Percentiles rank a stretch among this genome's conserved stretches.
phyloP scores from a whole-genome alignment of 2,888 invertebrate species.

The Poecilus cupreus region DNA sequence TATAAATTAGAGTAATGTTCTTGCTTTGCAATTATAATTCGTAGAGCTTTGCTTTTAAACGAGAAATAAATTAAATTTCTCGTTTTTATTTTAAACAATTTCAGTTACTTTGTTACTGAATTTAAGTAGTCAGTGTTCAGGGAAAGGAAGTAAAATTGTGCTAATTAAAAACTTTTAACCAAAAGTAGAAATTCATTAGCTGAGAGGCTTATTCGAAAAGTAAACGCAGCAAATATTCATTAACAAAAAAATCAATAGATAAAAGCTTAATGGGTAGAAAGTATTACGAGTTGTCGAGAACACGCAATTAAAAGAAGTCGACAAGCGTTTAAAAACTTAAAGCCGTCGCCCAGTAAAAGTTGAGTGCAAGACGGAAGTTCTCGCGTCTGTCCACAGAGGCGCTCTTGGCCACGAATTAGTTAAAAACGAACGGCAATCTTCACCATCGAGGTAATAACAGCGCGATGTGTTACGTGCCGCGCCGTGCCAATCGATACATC shows the following conservation, averaged over 20 bases:
- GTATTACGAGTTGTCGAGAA: conserved; percentile 52
- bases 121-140: neutral
- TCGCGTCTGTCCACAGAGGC: neutral
- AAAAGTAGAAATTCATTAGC: conserved; percentile 49
- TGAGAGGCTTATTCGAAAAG: conserved; percentile 31
- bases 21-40: neutral
- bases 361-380: neutral
- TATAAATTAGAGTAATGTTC: too few relatives aligned
- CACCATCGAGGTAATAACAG: conserved; percentile 47
- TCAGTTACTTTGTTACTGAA: neutral
- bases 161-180: conserved; percentile 43
- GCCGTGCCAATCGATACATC: conserved; percentile 17
- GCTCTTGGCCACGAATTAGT: neutral
- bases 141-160: conserved; percentile 1
- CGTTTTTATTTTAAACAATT: neutral
- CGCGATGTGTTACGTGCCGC: conserved; percentile 57
- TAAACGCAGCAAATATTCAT: conserved; percentile 51
- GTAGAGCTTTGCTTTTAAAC: neutral
- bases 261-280: conserved; percentile 55
- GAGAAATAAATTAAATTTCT: neutral
- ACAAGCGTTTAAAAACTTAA: conserved; percentile 50
- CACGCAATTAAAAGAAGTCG: conserved; percentile 57
- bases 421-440: conserved; percentile 37
- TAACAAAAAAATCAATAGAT: conserved; percentile 56
- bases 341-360: conserved; percentile 1